Evolutionary conservation across 2,797 vertebrate genomes (phyloP).

Genomic region (Hippoglossus hippoglossus): DNA sequence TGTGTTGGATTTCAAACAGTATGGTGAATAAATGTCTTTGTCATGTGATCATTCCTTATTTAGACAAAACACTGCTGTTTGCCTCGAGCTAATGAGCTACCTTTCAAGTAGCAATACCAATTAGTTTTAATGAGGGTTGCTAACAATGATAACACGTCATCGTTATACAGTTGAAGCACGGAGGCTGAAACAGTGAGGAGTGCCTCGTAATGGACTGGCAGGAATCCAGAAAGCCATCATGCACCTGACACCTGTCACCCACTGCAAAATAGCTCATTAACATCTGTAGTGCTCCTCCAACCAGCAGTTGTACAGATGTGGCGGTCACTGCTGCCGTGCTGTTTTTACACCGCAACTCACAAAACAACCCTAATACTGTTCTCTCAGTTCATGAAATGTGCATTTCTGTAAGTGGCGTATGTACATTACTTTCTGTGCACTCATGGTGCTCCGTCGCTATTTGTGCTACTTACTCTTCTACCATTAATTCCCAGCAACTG

Average conservation of each 20-base stretch:
- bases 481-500: constrained; percentile 44
- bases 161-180: constrained; percentile 50
- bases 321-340: constrained; percentile 4
- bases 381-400: constrained; percentile 34
- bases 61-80: constrained; percentile 66
- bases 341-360: constrained; percentile 16
- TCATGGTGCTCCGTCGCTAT: constrained; percentile 26
- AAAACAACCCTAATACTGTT: constrained; percentile 23
- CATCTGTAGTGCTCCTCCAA: constrained; percentile 50
- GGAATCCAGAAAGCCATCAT: constrained; percentile 62
- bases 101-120: constrained; percentile 72
- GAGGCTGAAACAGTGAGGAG: constrained; percentile 57
- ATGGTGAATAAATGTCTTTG: constrained; percentile 52
- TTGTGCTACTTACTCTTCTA: constrained; percentile 52
- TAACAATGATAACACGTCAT: constrained; percentile 67
- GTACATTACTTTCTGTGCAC: constrained; percentile 34
- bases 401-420: constrained; percentile 38
- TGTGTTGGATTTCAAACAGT: constrained; percentile 30
- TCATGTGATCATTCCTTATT: constrained; percentile 62
- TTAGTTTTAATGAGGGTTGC: constrained; percentile 77
- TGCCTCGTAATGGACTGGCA: constrained; percentile 65
- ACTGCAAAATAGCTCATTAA: constrained; percentile 58
- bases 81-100: constrained; percentile 69
- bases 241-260: constrained; percentile 62
- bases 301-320: constrained; percentile 21